Evolutionary conservation across 1,140 invertebrate genomes (phyloP).

Genomic region (Eulimnadia texana): DNA sequence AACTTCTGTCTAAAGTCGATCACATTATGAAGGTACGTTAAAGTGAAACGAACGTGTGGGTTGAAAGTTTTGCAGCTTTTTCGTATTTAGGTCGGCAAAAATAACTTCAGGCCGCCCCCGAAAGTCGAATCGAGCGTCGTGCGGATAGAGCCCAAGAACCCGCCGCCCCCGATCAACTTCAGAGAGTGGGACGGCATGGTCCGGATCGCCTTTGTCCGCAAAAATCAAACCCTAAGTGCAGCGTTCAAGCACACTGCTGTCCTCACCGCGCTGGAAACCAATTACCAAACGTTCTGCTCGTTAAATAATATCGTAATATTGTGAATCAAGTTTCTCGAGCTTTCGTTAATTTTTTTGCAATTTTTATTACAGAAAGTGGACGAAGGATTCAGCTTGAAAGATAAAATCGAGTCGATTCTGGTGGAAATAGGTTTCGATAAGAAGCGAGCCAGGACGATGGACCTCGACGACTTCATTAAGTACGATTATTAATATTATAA

Average conservation of each 20-base stretch:
- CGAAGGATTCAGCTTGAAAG: constrained; percentile 71
- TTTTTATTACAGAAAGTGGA: constrained; percentile 39
- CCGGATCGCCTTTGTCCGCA: constrained; percentile 82
- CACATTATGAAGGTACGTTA: constrained; percentile 83
- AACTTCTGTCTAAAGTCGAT: constrained; percentile 85
- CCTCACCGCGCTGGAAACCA: constrained; percentile 71
- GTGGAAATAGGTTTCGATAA: constrained; percentile 45
- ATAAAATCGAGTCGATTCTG: constrained; percentile 62
- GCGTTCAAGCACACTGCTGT: constrained; percentile 74
- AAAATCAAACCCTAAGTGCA: constrained; percentile 83
- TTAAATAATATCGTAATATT: constrained; percentile 62
- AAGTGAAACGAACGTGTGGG: neutral
- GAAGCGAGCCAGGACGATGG: constrained; percentile 82
- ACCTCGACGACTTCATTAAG: constrained; percentile 90
- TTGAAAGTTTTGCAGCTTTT: neutral
- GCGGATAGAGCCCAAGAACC: constrained; percentile 89
- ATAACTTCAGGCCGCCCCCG: constrained; percentile 95
- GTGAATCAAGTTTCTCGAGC: neutral
- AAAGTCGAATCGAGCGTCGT: constrained; percentile 99
- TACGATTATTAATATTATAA: constrained; percentile 27
- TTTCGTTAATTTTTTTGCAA: neutral
- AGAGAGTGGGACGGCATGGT: constrained; percentile 96
- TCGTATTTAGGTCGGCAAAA: constrained; percentile 71
- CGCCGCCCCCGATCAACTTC: constrained; percentile 90
- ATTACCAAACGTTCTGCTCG: constrained; percentile 78